phyloP scores from a whole-genome alignment of 1,140 invertebrate genomes.

The Drosophila navojoa region DNA sequence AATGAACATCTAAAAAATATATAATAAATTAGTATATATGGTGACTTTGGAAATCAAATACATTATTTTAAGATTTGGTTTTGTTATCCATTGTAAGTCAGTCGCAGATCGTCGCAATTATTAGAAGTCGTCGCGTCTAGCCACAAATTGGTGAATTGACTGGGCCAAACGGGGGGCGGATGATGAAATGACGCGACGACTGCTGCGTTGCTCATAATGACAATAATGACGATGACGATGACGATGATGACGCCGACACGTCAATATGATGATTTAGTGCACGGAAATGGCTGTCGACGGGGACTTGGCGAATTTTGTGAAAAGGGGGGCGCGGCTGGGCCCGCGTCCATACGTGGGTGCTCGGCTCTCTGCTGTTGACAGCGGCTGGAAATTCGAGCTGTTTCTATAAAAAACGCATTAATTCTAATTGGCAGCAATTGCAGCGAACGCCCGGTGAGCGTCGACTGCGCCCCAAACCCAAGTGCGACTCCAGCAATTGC shows the following conservation, averaged over 20 bases:
- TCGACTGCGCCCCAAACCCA: conserved; percentile 18
- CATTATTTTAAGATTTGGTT: background rate
- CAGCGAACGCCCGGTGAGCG: conserved; percentile 58
- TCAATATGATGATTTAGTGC: conserved; percentile 78
- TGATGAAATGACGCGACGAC: conserved; percentile 26
- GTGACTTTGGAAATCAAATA: too few species aligned
- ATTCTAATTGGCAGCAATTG: conserved; percentile 78
- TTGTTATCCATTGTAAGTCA: conserved; percentile 52
- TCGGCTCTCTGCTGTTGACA: conserved; percentile 22
- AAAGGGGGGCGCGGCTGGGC: background rate
- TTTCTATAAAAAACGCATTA: conserved; percentile 73
- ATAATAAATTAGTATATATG: too few species aligned
- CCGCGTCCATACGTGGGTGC: conserved; percentile 32
- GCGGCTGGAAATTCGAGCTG: conserved; percentile 62
- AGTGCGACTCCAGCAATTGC: background rate
- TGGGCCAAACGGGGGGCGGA: conserved; percentile 51
- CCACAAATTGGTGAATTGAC: conserved; percentile 78
- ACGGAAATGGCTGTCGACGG: conserved; percentile 52
- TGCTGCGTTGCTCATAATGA: conserved; percentile 39
- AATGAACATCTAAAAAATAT: too few species aligned
- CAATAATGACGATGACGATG: conserved; percentile 28
- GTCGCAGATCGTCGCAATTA: conserved; percentile 60
- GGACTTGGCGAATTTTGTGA: conserved; percentile 19
- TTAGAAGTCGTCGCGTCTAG: conserved; percentile 43
- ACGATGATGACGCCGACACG: conserved; percentile 40